Evolutionary conservation across 64 coral and sea anemone genomes (phyloP), one percentile per base, ranked within the genome.

Genomic region (Montipora capricornis): DNA sequence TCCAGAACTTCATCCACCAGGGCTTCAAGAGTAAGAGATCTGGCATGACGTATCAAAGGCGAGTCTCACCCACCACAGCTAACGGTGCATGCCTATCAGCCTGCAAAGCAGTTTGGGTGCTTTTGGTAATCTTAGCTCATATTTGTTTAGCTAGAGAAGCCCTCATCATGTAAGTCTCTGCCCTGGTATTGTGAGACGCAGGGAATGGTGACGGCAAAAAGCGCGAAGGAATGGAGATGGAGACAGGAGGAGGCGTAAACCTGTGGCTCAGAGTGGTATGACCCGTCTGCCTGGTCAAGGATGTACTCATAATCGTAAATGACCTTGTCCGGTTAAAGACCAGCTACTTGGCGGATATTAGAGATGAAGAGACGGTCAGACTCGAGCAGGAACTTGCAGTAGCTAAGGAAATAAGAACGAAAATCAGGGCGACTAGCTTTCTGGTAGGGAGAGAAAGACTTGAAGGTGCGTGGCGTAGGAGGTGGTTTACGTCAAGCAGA

Each of bases 121-220:
- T 78, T 59, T 90, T 79, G 45, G 75, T 44, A 1, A 90, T 14
- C 45, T 0, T 71, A 4, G 75, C 76, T 44, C 88, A 52, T 44
- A 90, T 77, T 6, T 76, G 15, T 15, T 9, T 64, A 15, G 74
- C 49, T 37, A 84, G 69, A 5, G 80, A 92, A 70, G 79, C 46
- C 69, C 78, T 37, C 37, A 37, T 73, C 44, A 92, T 75, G 20
- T 84, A 84, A 13, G 37, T 84, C 5, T 84, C 90, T 17, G 90
- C 67, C 24, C 90, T 53, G 8, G 75, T 90, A 8, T 71, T 37
- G 88, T 90, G 13, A 90, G 88, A 2, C 29, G 78, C 37, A 92
- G 13, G 16, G 48, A 80, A 13, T 84, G 80, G 17, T 92, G 79
- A n/a, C 8, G 6, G 47, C 26, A 92, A 26, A 92, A 92, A 1